Conservation (phyloP, 1,140 invertebrate species). For the Pseudomyrmex flavicornis region DNA sequence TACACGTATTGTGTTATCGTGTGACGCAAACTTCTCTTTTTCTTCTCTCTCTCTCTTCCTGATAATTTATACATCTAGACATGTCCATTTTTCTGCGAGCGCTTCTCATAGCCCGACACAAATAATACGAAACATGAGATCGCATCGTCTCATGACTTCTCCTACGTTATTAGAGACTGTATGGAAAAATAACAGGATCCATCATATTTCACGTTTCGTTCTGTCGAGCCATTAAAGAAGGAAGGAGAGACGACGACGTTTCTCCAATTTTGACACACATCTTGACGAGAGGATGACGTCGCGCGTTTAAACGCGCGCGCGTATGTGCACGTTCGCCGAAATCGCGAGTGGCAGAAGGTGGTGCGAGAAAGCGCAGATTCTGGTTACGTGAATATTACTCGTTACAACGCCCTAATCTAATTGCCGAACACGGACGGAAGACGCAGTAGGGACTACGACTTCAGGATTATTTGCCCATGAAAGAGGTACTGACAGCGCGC, state of each 20-base stretch:
- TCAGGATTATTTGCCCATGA: conserved; percentile 69
- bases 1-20: background rate
- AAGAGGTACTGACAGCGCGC: conserved; percentile 66
- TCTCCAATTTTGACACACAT: conserved; percentile 38
- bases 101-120: background rate
- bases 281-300: conserved; percentile 44
- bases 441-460: conserved; percentile 42
- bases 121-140: background rate
- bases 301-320: conserved; percentile 8
- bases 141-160: background rate
- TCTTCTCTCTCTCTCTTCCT: background rate
- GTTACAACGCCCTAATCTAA: conserved; percentile 72
- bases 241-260: background rate
- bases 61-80: background rate
- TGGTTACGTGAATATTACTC: conserved; percentile 72
- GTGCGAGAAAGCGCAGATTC: conserved; percentile 32
- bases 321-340: conserved; percentile 9
- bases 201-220: conserved; percentile 7
- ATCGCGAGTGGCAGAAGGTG: background rate
- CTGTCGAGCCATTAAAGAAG: background rate
- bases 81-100: background rate
- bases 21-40: too few species aligned
- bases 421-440: conserved; percentile 61
- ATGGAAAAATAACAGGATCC: conserved; percentile 8
- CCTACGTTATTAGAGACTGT: background rate